Conservation (phyloP, 2,888 invertebrate species). For the Apodemia hepburni region DNA sequence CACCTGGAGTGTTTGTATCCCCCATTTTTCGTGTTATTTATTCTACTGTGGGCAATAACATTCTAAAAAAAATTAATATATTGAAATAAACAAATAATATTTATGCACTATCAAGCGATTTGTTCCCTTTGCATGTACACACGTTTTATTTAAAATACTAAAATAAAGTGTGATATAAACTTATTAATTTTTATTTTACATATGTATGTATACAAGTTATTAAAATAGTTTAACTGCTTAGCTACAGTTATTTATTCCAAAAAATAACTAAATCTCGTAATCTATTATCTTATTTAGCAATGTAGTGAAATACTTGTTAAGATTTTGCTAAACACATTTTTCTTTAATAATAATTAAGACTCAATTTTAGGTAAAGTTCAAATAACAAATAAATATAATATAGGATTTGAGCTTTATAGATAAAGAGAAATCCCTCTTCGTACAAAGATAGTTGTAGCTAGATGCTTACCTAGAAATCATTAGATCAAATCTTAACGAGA, state of each 20-base stretch:
- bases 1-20: conserved; percentile 77
- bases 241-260: neutral
- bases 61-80: conserved; percentile 41
- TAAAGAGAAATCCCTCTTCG: neutral
- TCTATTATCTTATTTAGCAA: neutral
- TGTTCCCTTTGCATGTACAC: conserved; percentile 62
- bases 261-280: neutral
- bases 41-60: conserved; percentile 43
- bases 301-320: neutral
- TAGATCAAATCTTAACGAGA: neutral
- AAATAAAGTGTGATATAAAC: conserved; percentile 8
- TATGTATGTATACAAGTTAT: neutral
- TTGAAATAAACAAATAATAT: conserved; percentile 46
- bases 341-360: too few species aligned
- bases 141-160: conserved; percentile 39
- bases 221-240: neutral
- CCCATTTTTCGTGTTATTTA: conserved; percentile 63
- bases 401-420: too few species aligned
- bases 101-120: conserved; percentile 56
- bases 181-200: conserved; percentile 5
- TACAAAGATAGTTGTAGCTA: neutral
- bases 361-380: too few species aligned
- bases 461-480: conserved; percentile 7
- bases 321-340: too few species aligned
- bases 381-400: too few species aligned